These are phyloP conservation scores for Drosophila emarginata DNA, from an alignment of 2,888 invertebrate genomes.

Conservation along the genomic window DNA sequence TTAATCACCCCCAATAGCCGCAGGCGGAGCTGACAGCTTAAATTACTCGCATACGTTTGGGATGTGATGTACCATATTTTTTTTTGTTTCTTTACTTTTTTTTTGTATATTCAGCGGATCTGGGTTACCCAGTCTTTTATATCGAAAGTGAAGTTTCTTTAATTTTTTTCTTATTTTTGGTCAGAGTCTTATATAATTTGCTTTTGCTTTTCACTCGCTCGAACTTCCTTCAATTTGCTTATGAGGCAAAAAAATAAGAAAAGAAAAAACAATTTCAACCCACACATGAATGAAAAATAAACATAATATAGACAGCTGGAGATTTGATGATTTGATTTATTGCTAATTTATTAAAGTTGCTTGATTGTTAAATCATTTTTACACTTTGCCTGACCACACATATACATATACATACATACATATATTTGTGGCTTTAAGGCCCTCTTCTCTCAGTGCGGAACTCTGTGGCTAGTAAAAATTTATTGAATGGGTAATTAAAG, in stretches of 20 bases:
- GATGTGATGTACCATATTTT: slow-evolving; percentile 56
- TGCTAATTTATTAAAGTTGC: slow-evolving; percentile 67
- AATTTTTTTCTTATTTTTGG: slow-evolving; percentile 26
- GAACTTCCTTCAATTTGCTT: slow-evolving; percentile 28
- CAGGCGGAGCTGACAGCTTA: slow-evolving; percentile 50
- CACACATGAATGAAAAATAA: slow-evolving; percentile 51
- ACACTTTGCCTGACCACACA: slow-evolving; percentile 52
- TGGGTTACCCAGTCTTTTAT: slow-evolving; percentile 72
- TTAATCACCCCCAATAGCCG: slow-evolving; percentile 44
- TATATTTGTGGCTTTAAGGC: slow-evolving; percentile 22
- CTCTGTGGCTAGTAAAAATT: slow-evolving; percentile 47
- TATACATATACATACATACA: too few species aligned
- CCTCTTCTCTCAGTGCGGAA: slow-evolving; percentile 45
- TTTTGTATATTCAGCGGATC: slow-evolving; percentile 46
- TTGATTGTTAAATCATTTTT: slow-evolving; percentile 68
- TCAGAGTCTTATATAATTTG: slow-evolving; percentile 59
- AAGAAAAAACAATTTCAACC: slow-evolving; percentile 60
- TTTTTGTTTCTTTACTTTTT: too few species aligned
- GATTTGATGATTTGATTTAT: slow-evolving; percentile 67
- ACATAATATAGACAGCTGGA: slow-evolving; percentile 50
- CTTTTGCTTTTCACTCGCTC: slow-evolving; percentile 33
- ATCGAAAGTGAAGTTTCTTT: slow-evolving; percentile 61
- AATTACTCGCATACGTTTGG: slow-evolving; percentile 52
- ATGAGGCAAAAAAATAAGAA: slow-evolving; percentile 31
- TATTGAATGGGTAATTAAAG: slow-evolving; percentile 58